These are phyloP conservation scores for Diplazon laetatorius DNA, from an alignment of 2,888 invertebrate species.

Conservation along the genomic window DNA sequence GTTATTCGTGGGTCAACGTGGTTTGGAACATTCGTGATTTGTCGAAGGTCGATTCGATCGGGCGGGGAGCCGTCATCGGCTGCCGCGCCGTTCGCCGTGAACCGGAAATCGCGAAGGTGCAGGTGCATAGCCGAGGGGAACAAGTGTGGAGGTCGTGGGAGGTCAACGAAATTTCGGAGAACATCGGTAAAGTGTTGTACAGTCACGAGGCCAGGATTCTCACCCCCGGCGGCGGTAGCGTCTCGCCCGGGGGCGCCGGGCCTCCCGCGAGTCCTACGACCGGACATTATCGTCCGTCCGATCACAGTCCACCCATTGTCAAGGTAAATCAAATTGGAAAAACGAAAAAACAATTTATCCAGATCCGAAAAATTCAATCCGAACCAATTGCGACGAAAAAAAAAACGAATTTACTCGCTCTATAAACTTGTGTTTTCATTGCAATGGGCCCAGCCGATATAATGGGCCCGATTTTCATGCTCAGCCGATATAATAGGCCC, in stretches of 20 bases:
- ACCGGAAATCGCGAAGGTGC: constrained; percentile 36
- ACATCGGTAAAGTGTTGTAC: constrained; percentile 81
- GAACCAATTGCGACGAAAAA: too few relatives aligned
- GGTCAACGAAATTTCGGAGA: constrained; percentile 77
- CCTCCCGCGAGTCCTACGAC: constrained; percentile 80
- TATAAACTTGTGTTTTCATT: too few relatives aligned
- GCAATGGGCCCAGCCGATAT: too few relatives aligned
- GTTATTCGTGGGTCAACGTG: constrained; percentile 50
- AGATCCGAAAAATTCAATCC: neutral
- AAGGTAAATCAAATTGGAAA: constrained; percentile 75
- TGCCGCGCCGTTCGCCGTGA: constrained; percentile 47
- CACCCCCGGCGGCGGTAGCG: constrained; percentile 80
- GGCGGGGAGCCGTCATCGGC: constrained; percentile 57
- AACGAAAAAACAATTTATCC: too few relatives aligned
- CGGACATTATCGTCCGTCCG: constrained; percentile 77
- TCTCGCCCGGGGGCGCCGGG: constrained; percentile 81
- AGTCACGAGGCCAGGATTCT: constrained; percentile 82
- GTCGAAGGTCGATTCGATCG: constrained; percentile 53
- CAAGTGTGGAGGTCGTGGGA: constrained; percentile 68
- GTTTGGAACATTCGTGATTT: constrained; percentile 44
- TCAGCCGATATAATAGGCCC: too few relatives aligned
- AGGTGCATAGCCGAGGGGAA: constrained; percentile 49
- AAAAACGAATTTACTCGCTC: too few relatives aligned
- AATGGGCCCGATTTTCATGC: too few relatives aligned
- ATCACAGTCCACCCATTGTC: constrained; percentile 79